Conservation (phyloP, 2,888 invertebrate species). For the Marasmarcha lunaedactyla region DNA sequence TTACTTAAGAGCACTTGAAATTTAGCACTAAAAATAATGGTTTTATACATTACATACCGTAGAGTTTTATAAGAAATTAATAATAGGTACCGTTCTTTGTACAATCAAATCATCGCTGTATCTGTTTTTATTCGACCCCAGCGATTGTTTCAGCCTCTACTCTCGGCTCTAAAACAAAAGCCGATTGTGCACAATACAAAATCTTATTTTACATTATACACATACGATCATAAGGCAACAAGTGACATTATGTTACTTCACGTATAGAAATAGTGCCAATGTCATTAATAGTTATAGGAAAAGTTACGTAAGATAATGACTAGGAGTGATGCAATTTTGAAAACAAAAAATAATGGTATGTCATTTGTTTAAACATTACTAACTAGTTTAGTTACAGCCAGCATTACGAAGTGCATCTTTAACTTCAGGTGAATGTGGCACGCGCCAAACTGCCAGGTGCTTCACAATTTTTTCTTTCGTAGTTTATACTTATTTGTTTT, state of each 20-base stretch:
- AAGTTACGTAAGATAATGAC: no score
- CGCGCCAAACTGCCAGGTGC: constrained; percentile 48
- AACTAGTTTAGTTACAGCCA: no score
- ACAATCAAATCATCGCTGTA: no score
- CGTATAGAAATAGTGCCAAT: constrained; percentile 2
- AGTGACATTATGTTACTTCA: constrained; percentile 5
- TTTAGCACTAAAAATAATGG: no score
- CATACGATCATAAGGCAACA: neutral
- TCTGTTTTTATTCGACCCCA: no score
- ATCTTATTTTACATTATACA: no score
- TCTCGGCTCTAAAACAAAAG: neutral
- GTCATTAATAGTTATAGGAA: constrained; percentile 6
- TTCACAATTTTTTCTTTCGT: constrained; percentile 23
- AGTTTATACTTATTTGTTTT: constrained; percentile 7
- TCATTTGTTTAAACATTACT: neutral
- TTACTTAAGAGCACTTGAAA: no score
- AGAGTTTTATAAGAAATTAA: no score
- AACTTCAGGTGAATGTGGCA: constrained; percentile 48
- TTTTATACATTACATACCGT: no score
- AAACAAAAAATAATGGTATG: constrained; percentile 31
- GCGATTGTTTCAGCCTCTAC: neutral
- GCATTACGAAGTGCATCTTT: no score
- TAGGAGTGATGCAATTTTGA: constrained; percentile 18
- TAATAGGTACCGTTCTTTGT: no score
- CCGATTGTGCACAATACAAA: no score